Conservation (phyloP, 2,113 vertebrate genomes). For the Etheostoma spectabile region DNA sequence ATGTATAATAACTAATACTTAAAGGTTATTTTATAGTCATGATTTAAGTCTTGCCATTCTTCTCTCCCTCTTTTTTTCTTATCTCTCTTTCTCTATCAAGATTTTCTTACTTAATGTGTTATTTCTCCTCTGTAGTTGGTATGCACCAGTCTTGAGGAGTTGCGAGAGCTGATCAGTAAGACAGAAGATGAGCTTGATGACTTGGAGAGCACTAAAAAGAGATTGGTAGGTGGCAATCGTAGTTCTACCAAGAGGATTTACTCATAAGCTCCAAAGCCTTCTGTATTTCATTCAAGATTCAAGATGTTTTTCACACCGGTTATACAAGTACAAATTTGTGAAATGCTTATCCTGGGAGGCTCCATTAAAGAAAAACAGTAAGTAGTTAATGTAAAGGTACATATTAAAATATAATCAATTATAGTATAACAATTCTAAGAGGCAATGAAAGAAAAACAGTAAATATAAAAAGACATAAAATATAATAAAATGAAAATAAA, state of each 20-base stretch:
- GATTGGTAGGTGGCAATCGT: slow-evolving; percentile 89
- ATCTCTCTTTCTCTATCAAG: not conserved
- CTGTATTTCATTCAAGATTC: not conserved
- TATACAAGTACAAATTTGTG: no score
- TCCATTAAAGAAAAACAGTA: no score
- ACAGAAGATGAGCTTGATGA: slow-evolving; percentile 95
- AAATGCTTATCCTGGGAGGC: no score
- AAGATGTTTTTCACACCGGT: no score
- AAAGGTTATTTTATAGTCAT: not conserved
- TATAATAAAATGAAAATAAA: no score
- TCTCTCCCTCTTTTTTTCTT: not conserved
- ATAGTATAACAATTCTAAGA: no score
- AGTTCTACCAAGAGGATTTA: not conserved
- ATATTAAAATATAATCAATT: no score
- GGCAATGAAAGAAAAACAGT: no score
- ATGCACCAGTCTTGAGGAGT: slow-evolving; percentile 96
- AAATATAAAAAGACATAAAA: no score
- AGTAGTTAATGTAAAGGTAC: no score
- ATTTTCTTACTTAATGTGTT: not conserved
- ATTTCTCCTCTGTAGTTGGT: slow-evolving; percentile 88
- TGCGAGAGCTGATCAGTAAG: slow-evolving; percentile 96
- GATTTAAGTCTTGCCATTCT: not conserved
- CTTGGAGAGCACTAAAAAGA: slow-evolving; percentile 95
- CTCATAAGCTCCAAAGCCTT: not conserved
- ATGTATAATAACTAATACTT: not conserved